Evolutionary conservation across 30 jellyfish, hydroid and myxozoan species (phyloP).

Genomic region (Chironex yamaguchii): DNA sequence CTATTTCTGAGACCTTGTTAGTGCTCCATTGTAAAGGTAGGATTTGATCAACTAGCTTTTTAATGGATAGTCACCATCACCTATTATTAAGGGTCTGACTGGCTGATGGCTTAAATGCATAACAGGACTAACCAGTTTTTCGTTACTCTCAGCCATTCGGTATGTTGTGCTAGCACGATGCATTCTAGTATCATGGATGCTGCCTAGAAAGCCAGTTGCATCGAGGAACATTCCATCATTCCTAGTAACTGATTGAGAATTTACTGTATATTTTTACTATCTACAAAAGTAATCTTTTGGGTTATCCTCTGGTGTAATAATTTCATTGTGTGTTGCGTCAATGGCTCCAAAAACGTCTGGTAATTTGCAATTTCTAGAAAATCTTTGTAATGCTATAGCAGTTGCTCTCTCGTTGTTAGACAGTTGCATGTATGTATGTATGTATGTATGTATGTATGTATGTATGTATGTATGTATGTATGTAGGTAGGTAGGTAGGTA

Average conservation of each 20-base stretch:
- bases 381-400: constrained; percentile 15
- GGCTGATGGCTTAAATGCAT: background rate
- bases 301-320: constrained; percentile 22
- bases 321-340: constrained; percentile 53
- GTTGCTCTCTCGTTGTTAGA: constrained; percentile 62
- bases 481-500: no score
- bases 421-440: no score
- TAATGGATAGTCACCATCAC: constrained; percentile 69
- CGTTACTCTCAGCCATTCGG: constrained; percentile 11
- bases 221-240: constrained; percentile 21
- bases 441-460: no score
- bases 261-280: constrained; percentile 47
- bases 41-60: constrained; percentile 38
- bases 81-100: constrained; percentile 10
- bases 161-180: background rate
- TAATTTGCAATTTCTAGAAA: constrained; percentile 33
- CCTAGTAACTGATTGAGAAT: constrained; percentile 79
- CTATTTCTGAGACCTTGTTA: constrained; percentile 30
- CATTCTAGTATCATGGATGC: constrained; percentile 74
- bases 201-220: constrained; percentile 71
- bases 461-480: no score
- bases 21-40: constrained; percentile 27
- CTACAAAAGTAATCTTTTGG: constrained; percentile 56
- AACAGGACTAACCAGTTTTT: constrained; percentile 8
- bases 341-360: constrained; percentile 73